Conservation (phyloP, 2,797 vertebrate species). For the Limnodromus scolopaceus region DNA sequence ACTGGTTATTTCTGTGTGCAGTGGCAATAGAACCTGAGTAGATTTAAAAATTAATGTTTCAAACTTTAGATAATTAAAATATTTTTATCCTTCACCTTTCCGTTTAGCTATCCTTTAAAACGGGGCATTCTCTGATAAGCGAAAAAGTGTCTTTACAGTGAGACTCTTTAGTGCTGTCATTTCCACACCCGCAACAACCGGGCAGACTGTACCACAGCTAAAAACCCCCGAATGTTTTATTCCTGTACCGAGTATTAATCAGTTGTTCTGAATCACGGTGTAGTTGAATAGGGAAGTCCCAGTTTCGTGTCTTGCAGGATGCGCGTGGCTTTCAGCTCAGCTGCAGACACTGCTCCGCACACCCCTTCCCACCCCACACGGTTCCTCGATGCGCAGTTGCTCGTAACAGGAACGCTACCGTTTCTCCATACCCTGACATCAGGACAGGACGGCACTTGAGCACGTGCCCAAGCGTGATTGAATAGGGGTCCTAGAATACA, state of each 20-base stretch:
- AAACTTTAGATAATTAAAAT: background rate
- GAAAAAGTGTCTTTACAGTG: background rate
- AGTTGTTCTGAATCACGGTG: background rate
- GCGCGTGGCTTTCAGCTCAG: background rate
- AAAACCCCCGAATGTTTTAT: background rate
- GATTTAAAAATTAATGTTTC: background rate
- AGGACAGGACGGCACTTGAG: background rate
- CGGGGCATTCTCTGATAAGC: background rate
- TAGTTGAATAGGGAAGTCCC: background rate
- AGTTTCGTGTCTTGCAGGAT: background rate
- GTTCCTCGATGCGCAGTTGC: background rate
- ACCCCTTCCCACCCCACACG: background rate
- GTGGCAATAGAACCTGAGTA: background rate
- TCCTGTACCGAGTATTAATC: background rate
- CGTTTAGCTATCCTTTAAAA: background rate
- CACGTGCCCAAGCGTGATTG: background rate
- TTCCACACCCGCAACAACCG: background rate
- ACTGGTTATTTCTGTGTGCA: background rate
- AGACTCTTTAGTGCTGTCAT: background rate
- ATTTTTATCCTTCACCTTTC: background rate
- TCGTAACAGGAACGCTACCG: fast-evolving
- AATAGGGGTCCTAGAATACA: background rate
- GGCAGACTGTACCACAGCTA: background rate
- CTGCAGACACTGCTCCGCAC: background rate
- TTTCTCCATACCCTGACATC: background rate